Conservation (phyloP, 2,113 vertebrate genomes). For the Saguinus midas region DNA sequence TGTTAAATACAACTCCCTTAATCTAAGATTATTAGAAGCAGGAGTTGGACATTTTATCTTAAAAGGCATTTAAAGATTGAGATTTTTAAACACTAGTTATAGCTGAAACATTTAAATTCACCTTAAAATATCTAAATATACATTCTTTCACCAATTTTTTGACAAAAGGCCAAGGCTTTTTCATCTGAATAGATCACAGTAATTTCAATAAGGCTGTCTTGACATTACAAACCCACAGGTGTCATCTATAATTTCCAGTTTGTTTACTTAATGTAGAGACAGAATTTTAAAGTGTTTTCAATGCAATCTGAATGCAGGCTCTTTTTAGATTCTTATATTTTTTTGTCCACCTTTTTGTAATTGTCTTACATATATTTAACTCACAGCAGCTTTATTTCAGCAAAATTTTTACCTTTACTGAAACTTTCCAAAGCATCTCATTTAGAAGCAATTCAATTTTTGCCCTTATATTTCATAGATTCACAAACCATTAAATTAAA, state of each 20-base stretch:
- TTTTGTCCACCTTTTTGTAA: neutral
- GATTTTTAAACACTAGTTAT: neutral
- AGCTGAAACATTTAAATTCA: neutral
- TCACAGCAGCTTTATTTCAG: neutral
- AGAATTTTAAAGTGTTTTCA: neutral
- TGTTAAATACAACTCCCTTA: neutral
- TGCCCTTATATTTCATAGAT: neutral
- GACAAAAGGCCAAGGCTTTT: neutral
- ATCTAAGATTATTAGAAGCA: neutral
- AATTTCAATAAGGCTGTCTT: neutral
- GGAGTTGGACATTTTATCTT: neutral
- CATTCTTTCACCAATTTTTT: neutral
- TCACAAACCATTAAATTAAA: conserved; percentile 10
- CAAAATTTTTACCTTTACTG: conserved; percentile 36
- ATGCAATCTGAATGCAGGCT: neutral
- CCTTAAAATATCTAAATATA: neutral
- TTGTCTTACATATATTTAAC: neutral
- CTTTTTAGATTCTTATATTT: neutral
- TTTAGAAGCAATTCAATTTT: conserved; percentile 19
- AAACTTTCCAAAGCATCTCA: conserved; percentile 27
- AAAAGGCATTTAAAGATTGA: neutral
- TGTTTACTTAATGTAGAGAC: neutral
- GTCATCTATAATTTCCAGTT: neutral
- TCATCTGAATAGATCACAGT: neutral
- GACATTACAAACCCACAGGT: neutral